phyloP scores from a whole-genome alignment of 1,140 invertebrate species.

The Chionoecetes opilio region DNA sequence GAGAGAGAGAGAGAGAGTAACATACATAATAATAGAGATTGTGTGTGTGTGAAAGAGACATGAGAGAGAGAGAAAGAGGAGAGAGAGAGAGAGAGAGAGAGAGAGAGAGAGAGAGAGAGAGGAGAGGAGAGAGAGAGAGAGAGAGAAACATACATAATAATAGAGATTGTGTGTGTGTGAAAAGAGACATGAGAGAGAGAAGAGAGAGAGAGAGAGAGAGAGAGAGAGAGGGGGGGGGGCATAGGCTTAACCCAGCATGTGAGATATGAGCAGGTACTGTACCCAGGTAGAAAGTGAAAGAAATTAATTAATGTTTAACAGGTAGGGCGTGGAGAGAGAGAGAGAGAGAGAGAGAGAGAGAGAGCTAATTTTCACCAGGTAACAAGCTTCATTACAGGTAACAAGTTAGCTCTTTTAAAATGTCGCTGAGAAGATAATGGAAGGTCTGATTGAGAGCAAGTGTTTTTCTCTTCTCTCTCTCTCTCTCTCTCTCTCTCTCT shows the following conservation, averaged over 20 bases:
- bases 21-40: no score
- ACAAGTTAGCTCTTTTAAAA: neutral
- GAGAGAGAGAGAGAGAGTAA: no score
- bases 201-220: slow-evolving; percentile 25
- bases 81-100: no score
- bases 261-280: neutral
- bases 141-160: no score
- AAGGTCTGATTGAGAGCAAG: neutral
- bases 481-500: slow-evolving; percentile 5
- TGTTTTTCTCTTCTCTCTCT: neutral
- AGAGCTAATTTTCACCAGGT: neutral
- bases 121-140: no score
- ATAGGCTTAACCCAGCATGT: neutral
- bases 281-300: slow-evolving; percentile 13
- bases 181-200: neutral
- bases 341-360: slow-evolving; percentile 23
- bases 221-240: neutral
- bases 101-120: no score
- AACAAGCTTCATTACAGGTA: neutral
- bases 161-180: no score
- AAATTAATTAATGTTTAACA: slow-evolving; percentile 14
- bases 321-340: neutral
- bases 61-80: no score
- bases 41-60: no score
- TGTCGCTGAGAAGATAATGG: neutral